These are phyloP conservation scores for Schizopygopsis pylzovi DNA, from an alignment of 2,797 vertebrate genomes.

Conservation along the genomic window DNA sequence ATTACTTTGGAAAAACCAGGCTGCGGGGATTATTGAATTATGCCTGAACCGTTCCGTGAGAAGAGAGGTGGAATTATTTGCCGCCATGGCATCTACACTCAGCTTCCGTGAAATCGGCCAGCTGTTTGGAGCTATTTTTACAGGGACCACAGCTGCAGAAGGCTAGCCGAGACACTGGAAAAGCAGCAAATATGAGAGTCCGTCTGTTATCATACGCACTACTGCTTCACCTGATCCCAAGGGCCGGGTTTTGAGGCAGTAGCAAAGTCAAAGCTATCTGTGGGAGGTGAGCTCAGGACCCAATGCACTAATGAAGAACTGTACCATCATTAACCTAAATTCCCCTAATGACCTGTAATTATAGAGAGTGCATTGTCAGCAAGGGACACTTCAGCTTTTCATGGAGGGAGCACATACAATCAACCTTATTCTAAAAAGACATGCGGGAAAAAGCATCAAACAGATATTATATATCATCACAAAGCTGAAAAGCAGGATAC, in stretches of 20 bases:
- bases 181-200: conserved; percentile 6
- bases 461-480: conserved; percentile 52
- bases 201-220: conserved; percentile 13
- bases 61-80: conserved; percentile 54
- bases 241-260: conserved; percentile 2
- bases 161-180: background rate
- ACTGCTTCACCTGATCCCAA: conserved; percentile 28
- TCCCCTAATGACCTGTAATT: conserved; percentile 67
- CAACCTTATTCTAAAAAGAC: conserved; percentile 62
- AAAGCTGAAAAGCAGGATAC: background rate
- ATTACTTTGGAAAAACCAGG: conserved; percentile 42
- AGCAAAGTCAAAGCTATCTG: conserved; percentile 36
- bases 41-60: conserved; percentile 45
- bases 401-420: conserved; percentile 29
- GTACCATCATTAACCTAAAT: conserved; percentile 68
- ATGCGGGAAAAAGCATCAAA: conserved; percentile 39
- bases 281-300: conserved; percentile 43
- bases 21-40: conserved; percentile 59
- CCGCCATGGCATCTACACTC: conserved; percentile 49
- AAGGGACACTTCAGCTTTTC: conserved; percentile 58
- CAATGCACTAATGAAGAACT: conserved; percentile 57
- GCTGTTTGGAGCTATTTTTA: conserved; percentile 65
- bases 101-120: conserved; percentile 64
- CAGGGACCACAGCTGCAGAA: conserved; percentile 61
- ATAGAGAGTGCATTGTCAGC: conserved; percentile 68